Conservation (phyloP, 2,113 vertebrate genomes). For the Arenaria interpres region DNA sequence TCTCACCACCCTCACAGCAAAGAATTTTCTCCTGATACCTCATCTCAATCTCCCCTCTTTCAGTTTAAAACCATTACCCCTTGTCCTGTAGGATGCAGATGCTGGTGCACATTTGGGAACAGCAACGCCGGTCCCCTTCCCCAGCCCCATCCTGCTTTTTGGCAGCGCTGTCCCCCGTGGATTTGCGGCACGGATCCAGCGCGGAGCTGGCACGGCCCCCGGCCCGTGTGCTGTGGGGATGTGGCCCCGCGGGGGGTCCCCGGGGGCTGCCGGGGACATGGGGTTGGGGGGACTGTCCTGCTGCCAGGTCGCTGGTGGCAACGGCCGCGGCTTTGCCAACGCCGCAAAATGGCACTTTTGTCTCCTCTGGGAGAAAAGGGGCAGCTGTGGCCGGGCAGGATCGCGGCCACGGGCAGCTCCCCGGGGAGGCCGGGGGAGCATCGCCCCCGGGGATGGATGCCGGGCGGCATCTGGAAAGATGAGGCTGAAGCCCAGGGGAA, state of each 20-base stretch:
- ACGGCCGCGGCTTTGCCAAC: background rate
- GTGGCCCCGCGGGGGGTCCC: background rate
- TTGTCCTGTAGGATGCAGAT: accelerated
- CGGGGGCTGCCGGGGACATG: background rate
- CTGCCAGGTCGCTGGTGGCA: conserved; percentile 46
- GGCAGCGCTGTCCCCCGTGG: background rate
- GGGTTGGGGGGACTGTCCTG: background rate
- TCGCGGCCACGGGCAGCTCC: background rate
- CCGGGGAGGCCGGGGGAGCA: accelerated
- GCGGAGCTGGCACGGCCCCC: background rate
- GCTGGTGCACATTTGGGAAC: accelerated
- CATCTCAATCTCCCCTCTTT: too few relatives aligned
- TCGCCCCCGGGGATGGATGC: accelerated
- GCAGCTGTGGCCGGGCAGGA: background rate
- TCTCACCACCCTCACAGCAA: too few relatives aligned
- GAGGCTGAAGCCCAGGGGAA: background rate
- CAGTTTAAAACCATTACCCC: too few relatives aligned
- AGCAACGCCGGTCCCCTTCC: background rate
- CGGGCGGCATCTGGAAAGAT: accelerated
- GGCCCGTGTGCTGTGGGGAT: background rate
- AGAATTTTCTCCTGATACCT: too few relatives aligned
- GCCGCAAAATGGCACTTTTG: conserved; percentile 19
- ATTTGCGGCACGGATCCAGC: accelerated
- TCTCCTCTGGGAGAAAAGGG: background rate
- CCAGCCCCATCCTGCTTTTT: background rate